Base-by-base conservation (phyloP, 2,888 invertebrate species). In the Eudemis profundana region DNA sequence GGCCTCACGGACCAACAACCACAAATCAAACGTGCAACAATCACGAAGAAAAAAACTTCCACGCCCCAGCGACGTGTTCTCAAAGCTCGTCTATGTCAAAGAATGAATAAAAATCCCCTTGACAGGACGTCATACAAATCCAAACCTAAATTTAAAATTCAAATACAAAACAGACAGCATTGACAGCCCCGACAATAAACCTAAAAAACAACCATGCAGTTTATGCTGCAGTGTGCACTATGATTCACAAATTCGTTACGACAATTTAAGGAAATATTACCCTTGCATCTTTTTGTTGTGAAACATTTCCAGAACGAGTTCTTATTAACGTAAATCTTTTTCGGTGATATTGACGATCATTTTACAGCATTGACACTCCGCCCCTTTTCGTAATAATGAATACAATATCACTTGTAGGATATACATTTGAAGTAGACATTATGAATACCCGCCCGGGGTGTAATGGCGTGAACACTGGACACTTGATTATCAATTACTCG, bases 261-360 rank as follows among this genome's bases (percentile, higher is more conserved):
- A 19, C 19, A 19, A 49, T 50, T 50, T 50, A 33, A 50, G 8
- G 33, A 19, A 3, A 50, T 33, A 50, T 33, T 50, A 50, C 33
- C 50, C 12, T 50, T 33, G 33, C 50, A 50, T 33, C 50, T 33
- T 50, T 50, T 50, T 50, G 50, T 33, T 33, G 33, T 50, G 19
- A 17, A 50, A 50, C 19, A 50, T 50, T 50, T 50, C 50, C 50
- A 50, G 50, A 50, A 50, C 50, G 50, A 50, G 33, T 50, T 50
- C 33, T 33, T 33, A 50, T 50, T 50, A 33, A 50, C 50, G 4
- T 50, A 50, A 33, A 46, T 46, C 33, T 33, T 50, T 33, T 50
- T 19, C 19, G 33, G 50, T 50, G 33, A 29, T 50, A 49, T 29
- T 49, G 49, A 4, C 49, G 29, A 29, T 49, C 49, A 49, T 49